These are phyloP conservation scores for Drosophila suzukii DNA, from an alignment of 1,140 invertebrate species.

Conservation along the genomic window DNA sequence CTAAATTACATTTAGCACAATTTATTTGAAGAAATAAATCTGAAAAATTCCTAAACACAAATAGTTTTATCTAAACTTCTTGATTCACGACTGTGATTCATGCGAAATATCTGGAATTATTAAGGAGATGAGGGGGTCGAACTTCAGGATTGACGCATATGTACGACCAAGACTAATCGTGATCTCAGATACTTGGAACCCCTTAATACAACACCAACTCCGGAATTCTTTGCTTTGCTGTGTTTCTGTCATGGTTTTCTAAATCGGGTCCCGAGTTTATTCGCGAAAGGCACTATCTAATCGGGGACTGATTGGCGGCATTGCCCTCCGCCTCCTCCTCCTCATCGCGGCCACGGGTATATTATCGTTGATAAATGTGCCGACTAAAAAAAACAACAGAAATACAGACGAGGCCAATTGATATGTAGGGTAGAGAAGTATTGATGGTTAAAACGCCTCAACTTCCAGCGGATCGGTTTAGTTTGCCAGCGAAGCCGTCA, in stretches of 20 bases:
- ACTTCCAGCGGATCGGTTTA: slow-evolving; percentile 61
- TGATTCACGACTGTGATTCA: slow-evolving; percentile 8
- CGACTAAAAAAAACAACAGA: slow-evolving; percentile 14
- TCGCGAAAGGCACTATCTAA: slow-evolving; percentile 52
- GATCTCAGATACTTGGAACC: slow-evolving; percentile 13
- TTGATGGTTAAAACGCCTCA: slow-evolving; percentile 77
- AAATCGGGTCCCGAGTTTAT: slow-evolving; percentile 31
- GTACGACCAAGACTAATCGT: neutral
- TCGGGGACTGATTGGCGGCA: slow-evolving; percentile 47
- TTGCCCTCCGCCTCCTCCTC: slow-evolving; percentile 35
- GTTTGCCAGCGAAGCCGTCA: slow-evolving; percentile 64
- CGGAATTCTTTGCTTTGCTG: slow-evolving; percentile 20
- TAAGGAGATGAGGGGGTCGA: neutral
- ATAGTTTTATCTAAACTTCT: neutral
- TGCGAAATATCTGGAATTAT: neutral
- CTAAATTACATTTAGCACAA: neutral
- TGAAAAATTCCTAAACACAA: neutral
- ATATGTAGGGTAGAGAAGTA: slow-evolving; percentile 53
- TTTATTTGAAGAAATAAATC: neutral
- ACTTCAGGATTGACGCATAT: slow-evolving; percentile 22
- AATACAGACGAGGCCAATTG: slow-evolving; percentile 32
- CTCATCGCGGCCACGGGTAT: slow-evolving; percentile 27
- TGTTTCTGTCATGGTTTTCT: slow-evolving; percentile 23
- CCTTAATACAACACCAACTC: neutral
- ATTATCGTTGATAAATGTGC: slow-evolving; percentile 54